Base-by-base conservation (phyloP, 2,888 invertebrate genomes). In the Liposcelis brunnea region DNA sequence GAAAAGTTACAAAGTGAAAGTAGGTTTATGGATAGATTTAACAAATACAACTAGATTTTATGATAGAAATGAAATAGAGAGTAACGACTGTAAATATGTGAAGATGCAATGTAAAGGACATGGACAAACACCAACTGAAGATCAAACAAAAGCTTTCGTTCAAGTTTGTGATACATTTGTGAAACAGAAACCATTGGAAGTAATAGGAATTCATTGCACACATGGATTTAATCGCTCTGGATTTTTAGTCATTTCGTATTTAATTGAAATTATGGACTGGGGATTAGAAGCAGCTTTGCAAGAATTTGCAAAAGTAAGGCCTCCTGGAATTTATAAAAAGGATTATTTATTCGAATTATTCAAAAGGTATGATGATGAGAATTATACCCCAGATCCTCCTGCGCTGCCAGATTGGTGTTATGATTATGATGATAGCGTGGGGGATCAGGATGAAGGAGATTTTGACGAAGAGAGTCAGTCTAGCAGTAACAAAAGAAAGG, bases 181-280 rank as follows among this genome's bases (percentile, higher is more conserved):
- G 26, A 67, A 71, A 15, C 75, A 84, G 50, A 72, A 85, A 56
- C 93, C 94, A 0, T 61, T 83, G 47, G 78, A 87, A 56, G 62
- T 72, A 40, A 77, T 86, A 52, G 85, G 78, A 26, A 80, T 95
- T 6, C 94, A 94, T 61, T 95, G 94, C 58, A 95, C 98, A 0
- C 98, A 99, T 63, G 98, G 98, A 1, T 98, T 97, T 63, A 99
- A 99, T 62, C 71, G 98, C 53, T 95, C 95, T 6, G 98, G 98
- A 0, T 99, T 97, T 59, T 69, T 98, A 5, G 82, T 99, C 43
- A 77, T 81, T 19, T 81, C 91, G 0, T 99, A 85, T 62, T 72
- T 98, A 62, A 84, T 94, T 3, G 82, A 87, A 58, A 75, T 76
- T 49, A 67, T 80, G 56, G 84, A 84, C 54, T 86, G 79, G 64